Conservation (phyloP, 1,140 invertebrate genomes). For the Diplogasteroides magnus region DNA sequence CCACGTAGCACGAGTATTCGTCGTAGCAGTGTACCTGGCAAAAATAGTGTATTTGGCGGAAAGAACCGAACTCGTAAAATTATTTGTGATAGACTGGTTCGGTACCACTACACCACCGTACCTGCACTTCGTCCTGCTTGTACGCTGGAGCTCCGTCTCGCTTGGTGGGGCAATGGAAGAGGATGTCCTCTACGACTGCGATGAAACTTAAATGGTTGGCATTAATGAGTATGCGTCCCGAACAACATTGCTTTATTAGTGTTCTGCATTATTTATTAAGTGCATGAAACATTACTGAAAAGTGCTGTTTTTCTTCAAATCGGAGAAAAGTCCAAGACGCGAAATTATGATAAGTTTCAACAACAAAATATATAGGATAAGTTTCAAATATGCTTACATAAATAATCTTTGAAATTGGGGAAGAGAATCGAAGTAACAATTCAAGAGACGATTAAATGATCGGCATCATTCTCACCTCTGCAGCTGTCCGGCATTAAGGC, state of each 20-base stretch:
- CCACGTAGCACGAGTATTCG: constrained; percentile 88
- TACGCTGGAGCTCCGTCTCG: constrained; percentile 83
- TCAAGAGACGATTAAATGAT: too few relatives aligned
- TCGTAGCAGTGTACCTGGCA: constrained; percentile 69
- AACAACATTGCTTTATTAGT: not conserved
- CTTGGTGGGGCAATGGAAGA: constrained; percentile 76
- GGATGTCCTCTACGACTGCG: constrained; percentile 75
- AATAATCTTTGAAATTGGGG: too few relatives aligned
- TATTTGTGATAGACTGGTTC: too few relatives aligned
- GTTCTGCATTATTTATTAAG: too few relatives aligned
- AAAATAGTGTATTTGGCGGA: not conserved
- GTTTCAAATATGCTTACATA: too few relatives aligned
- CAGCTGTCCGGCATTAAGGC: constrained; percentile 78
- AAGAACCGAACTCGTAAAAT: not conserved
- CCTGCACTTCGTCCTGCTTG: constrained; percentile 95
- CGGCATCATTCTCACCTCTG: constrained; percentile 61
- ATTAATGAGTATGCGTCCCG: not conserved
- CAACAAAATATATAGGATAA: too few relatives aligned
- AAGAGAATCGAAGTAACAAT: too few relatives aligned
- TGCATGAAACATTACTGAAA: too few relatives aligned
- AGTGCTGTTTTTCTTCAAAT: too few relatives aligned
- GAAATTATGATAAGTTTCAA: too few relatives aligned
- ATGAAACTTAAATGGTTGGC: constrained; percentile 67
- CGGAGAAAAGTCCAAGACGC: too few relatives aligned
- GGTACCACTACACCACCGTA: too few relatives aligned